These are phyloP conservation scores for Drosophila lacertosa DNA, from an alignment of 1,140 invertebrate genomes.

Conservation along the genomic window DNA sequence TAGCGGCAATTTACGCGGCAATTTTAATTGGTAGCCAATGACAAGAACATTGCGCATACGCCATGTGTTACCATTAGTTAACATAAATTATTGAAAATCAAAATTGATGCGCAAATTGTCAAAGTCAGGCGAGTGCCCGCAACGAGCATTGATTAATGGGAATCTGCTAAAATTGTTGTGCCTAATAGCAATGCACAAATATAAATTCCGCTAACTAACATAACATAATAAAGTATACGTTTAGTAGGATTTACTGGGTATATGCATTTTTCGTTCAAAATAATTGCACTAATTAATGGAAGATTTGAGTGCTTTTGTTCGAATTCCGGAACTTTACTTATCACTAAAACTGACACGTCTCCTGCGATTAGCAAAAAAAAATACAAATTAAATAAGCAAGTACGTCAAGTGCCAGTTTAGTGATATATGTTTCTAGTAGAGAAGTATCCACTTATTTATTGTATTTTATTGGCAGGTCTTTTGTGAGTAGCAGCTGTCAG, in stretches of 20 bases:
- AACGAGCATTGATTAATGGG: slow-evolving; percentile 67
- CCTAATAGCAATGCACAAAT: slow-evolving; percentile 7
- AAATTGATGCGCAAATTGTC: slow-evolving; percentile 75
- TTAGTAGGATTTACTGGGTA: background rate
- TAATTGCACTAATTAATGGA: slow-evolving; percentile 8
- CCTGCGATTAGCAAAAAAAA: slow-evolving; percentile 1
- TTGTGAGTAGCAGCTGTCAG: slow-evolving; percentile 71
- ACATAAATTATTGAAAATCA: slow-evolving; percentile 77
- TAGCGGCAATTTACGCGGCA: background rate
- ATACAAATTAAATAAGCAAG: background rate
- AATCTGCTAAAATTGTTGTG: slow-evolving; percentile 41
- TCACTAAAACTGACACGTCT: background rate
- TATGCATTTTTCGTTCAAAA: background rate
- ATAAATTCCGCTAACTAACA: slow-evolving; percentile 18
- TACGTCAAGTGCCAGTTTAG: slow-evolving; percentile 27
- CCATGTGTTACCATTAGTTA: slow-evolving; percentile 70
- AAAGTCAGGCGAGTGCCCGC: slow-evolving; percentile 49
- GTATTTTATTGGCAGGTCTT: slow-evolving; percentile 60
- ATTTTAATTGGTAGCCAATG: slow-evolving; percentile 35
- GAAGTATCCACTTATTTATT: slow-evolving; percentile 61
- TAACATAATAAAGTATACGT: background rate
- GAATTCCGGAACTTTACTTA: background rate
- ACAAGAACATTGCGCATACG: slow-evolving; percentile 58
- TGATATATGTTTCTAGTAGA: slow-evolving; percentile 46
- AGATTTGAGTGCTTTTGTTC: background rate